A percentile compares a stretch with the other conserved stretches of the same genome.
These are phyloP conservation scores for Hydropsyche betteni DNA, from an alignment of 2,888 invertebrate genomes.

Conservation along the genomic window DNA sequence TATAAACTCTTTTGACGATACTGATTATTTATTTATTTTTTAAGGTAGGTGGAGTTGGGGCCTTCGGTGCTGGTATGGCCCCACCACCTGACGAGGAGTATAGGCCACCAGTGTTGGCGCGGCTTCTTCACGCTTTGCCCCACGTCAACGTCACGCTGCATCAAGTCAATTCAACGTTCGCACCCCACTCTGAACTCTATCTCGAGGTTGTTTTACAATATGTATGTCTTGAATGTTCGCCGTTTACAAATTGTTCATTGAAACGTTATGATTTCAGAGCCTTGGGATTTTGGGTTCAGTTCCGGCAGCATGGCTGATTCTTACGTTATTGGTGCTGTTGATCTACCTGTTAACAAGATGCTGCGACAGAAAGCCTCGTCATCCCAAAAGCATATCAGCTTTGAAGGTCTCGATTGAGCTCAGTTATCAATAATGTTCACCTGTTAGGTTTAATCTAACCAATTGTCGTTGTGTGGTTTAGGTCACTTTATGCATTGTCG, in stretches of 20 bases:
- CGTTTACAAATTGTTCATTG: no score
- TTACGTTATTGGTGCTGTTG: slow-evolving; percentile 87
- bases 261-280: slow-evolving; percentile 68
- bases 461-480: slow-evolving; percentile 53
- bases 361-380: slow-evolving; percentile 92
- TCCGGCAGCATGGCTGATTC: slow-evolving; percentile 92
- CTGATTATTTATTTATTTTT: no score
- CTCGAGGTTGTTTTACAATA: slow-evolving; percentile 75
- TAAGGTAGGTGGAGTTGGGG: slow-evolving; percentile 47
- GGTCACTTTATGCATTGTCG: slow-evolving; percentile 79
- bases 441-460: no score
- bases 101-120: slow-evolving; percentile 85
- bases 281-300: slow-evolving; percentile 92
- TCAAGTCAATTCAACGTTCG: slow-evolving; percentile 90
- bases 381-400: slow-evolving; percentile 87
- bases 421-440: no score
- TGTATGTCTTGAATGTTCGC: no score
- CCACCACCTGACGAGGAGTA: slow-evolving; percentile 76
- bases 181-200: slow-evolving; percentile 88
- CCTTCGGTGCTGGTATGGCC: slow-evolving; percentile 63
- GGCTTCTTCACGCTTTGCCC: slow-evolving; percentile 87
- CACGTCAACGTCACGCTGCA: slow-evolving; percentile 92
- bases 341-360: slow-evolving; percentile 94
- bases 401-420: slow-evolving; percentile 67
- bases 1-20: no score